A percentile compares a stretch with the other conserved stretches of the same genome.
phyloP scores from a whole-genome alignment of 2,797 vertebrate species.

The Malacoctenus gilli region DNA sequence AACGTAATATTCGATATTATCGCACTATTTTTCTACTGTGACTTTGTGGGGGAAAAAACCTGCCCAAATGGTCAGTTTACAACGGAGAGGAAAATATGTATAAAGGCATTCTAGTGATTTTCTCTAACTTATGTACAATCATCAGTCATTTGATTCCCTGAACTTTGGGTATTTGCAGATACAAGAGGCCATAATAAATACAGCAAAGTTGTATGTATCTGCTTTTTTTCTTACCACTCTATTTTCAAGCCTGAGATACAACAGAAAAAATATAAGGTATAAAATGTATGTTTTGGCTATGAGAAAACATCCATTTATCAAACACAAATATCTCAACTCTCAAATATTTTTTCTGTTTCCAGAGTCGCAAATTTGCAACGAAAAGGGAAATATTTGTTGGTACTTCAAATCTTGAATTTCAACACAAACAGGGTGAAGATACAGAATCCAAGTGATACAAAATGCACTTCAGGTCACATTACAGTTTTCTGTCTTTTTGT shows the following conservation, averaged over 20 bases:
- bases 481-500: slow-evolving; percentile 32
- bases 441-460: slow-evolving; percentile 4
- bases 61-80: slow-evolving; percentile 29
- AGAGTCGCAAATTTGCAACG: too few relatives aligned
- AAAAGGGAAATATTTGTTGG: too few relatives aligned
- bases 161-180: slow-evolving; percentile 14
- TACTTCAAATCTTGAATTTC: too few relatives aligned
- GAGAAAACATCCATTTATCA: too few relatives aligned
- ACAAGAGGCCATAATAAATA: slow-evolving; percentile 12
- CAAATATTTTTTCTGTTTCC: too few relatives aligned
- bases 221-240: slow-evolving; percentile 4
- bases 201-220: slow-evolving; percentile 16
- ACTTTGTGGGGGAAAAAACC: slow-evolving; percentile 36
- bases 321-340: too few relatives aligned
- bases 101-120: slow-evolving; percentile 23
- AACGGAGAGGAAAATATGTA: slow-evolving; percentile 10
- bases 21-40: slow-evolving; percentile 13
- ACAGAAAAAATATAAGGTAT: too few relatives aligned
- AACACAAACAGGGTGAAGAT: too few relatives aligned
- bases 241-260: too few relatives aligned
- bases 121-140: slow-evolving; percentile 28
- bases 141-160: slow-evolving; percentile 20
- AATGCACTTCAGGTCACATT: slow-evolving; percentile 18
- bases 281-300: too few relatives aligned
- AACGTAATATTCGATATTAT: slow-evolving; percentile 15